Evolutionary conservation across 2,888 invertebrate species (phyloP), one percentile per base, ranked within the genome.

Genomic region (Aphrophora alni): DNA sequence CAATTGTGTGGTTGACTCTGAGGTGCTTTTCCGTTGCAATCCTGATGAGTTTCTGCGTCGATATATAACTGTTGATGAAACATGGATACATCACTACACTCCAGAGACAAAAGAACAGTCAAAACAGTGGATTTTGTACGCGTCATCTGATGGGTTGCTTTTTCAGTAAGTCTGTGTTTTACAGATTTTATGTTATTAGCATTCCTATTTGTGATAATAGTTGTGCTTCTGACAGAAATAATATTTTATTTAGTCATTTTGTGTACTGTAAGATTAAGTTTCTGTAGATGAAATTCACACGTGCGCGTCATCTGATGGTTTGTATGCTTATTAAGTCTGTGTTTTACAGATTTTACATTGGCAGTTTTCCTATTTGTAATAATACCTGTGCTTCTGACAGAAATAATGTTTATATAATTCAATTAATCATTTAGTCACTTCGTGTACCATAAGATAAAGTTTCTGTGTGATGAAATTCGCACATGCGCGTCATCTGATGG

Each of bases 291-390:
- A 59, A 59, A 21, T 3, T 59, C 1, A 21, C 59, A 59, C 59
- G 21, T 59, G 59, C 59, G 59, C 59, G 59, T 59, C 59, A 59
- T 59, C 59, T 59, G 59, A 59, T n/a, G n/a, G 59, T 21, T 59
- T 59, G 21, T 14, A 3, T 3, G 59, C 59, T 5, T 14, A 59
- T 21, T n/a, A 59, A 59, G 10, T 59, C 59, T 44, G 44, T 44
- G 44, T 44, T 44, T 44, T 44, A 44, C 17, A 44, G 44, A 44
- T 44, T 44, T 5, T 14, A 44, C 14, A 14, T 14, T 44, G 44
- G 8, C 14, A 14, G 44, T 14, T 14, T 44, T 44, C 17, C 8
- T 44, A 2, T 14, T 44, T 14, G 2, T 44, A 14, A 44, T 44
- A 44, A 44, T 14, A 44, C 14, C n/a, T 14, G 44, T 44, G 44